phyloP scores from a whole-genome alignment of 2,113 vertebrate genomes.

The Lathamus discolor region DNA sequence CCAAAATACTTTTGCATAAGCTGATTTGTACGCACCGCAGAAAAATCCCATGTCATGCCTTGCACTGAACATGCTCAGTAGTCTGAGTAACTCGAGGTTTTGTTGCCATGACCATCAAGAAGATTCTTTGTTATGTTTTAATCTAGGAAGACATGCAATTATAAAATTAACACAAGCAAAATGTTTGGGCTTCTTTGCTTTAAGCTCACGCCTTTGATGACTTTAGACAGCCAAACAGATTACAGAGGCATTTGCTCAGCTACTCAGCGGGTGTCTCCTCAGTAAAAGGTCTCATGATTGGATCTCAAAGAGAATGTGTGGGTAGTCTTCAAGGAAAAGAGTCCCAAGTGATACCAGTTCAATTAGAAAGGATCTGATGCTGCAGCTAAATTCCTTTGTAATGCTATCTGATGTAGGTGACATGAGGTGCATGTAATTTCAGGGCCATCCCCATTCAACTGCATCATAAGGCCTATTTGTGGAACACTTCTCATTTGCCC shows the following conservation, averaged over 20 bases:
- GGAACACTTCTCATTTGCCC: not conserved
- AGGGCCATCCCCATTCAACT: not conserved
- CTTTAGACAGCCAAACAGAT: not conserved
- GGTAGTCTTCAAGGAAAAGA: constrained; percentile 32
- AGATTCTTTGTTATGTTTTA: not conserved
- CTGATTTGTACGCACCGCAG: not conserved
- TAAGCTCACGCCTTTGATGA: not conserved
- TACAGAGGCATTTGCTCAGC: constrained; percentile 21
- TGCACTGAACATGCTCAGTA: not conserved
- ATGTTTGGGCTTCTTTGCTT: not conserved
- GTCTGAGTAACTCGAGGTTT: not conserved
- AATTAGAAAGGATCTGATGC: not conserved
- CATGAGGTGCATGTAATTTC: not conserved
- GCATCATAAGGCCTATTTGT: not conserved
- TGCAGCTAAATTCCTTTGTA: not conserved
- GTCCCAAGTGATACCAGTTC: not conserved
- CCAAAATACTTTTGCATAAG: not conserved
- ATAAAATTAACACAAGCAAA: not conserved
- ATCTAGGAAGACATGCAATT: not conserved
- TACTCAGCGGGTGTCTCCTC: not conserved
- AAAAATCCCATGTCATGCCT: not conserved
- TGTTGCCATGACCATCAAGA: not conserved
- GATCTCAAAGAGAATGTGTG: constrained; percentile 40
- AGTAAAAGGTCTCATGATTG: not conserved
- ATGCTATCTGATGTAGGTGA: constrained; percentile 18